Evolutionary conservation across 2,888 invertebrate genomes (phyloP).

Genomic region (Rhaphigaster nebulosa): DNA sequence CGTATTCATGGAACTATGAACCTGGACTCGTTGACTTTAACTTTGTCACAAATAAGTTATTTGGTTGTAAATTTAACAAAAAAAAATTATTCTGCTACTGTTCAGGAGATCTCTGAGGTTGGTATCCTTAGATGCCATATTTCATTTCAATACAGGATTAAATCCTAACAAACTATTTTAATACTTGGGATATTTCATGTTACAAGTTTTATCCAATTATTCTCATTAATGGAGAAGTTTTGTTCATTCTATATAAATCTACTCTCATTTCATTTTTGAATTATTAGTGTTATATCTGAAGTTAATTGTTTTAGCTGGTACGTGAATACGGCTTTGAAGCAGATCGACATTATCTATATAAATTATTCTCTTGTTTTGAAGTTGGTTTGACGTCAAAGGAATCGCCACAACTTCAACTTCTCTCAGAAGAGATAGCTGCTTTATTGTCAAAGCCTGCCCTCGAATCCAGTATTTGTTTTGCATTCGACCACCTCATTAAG

Average conservation of each 20-base stretch:
- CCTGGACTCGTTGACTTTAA: slow-evolving; percentile 98
- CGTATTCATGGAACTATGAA: slow-evolving; percentile 96
- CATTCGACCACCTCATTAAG: slow-evolving; percentile 85
- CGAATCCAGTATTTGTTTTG: slow-evolving; percentile 88
- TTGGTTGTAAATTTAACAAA: slow-evolving; percentile 95
- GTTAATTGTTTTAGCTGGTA: slow-evolving; percentile 78
- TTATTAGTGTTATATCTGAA: neutral
- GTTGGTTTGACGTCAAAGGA: slow-evolving; percentile 67
- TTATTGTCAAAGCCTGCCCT: slow-evolving; percentile 89
- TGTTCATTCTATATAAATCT: neutral
- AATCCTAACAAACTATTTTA: neutral
- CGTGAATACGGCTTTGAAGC: slow-evolving; percentile 95
- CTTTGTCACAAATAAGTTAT: slow-evolving; percentile 98
- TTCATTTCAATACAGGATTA: neutral
- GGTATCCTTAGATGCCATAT: slow-evolving; percentile 48
- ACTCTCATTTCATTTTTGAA: neutral
- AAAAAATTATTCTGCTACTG: slow-evolving; percentile 93
- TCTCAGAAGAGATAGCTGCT: slow-evolving; percentile 83
- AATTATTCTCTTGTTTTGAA: slow-evolving; percentile 91
- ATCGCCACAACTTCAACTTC: slow-evolving; percentile 78
- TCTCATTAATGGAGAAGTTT: neutral
- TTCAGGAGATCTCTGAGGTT: slow-evolving; percentile 90
- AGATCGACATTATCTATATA: slow-evolving; percentile 95
- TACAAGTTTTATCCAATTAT: neutral
- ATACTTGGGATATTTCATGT: slow-evolving; percentile 15